Evolutionary conservation across 2,113 vertebrate genomes (phyloP).

Genomic region (Isurus oxyrinchus): DNA sequence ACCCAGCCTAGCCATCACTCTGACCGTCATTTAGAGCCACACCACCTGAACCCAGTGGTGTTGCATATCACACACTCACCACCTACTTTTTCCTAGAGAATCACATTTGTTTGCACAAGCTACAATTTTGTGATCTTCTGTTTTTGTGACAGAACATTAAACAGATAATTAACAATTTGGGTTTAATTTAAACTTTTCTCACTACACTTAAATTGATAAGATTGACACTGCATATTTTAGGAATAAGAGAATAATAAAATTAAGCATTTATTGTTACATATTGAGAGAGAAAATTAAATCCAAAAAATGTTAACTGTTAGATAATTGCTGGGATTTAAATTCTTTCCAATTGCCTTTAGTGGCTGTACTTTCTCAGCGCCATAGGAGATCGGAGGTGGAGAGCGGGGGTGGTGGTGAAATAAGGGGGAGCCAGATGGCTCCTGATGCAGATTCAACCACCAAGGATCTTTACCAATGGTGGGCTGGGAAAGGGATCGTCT

Average conservation of each 20-base stretch:
- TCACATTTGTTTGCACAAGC: background rate
- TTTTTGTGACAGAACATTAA: background rate
- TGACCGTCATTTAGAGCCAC: too few species aligned
- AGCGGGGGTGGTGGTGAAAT: too few species aligned
- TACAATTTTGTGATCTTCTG: background rate
- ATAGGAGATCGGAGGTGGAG: too few species aligned
- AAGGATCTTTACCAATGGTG: too few species aligned
- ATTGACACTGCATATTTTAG: background rate
- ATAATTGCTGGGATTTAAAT: background rate
- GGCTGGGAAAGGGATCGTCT: too few species aligned
- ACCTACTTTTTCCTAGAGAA: too few species aligned
- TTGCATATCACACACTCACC: too few species aligned
- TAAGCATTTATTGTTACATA: background rate
- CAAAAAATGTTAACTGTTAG: background rate
- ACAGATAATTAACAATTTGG: slow-evolving; percentile 44
- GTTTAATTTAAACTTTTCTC: slow-evolving; percentile 40
- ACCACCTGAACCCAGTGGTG: too few species aligned
- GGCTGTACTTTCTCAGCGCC: too few species aligned
- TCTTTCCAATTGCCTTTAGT: background rate
- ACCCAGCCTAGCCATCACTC: background rate
- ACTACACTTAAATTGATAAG: background rate
- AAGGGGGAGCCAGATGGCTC: too few species aligned
- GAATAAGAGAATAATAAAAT: background rate
- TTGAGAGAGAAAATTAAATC: background rate
- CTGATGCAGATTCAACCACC: too few species aligned